Evolutionary conservation across 2,113 vertebrate species (phyloP).

Genomic region (Halcyon senegalensis): DNA sequence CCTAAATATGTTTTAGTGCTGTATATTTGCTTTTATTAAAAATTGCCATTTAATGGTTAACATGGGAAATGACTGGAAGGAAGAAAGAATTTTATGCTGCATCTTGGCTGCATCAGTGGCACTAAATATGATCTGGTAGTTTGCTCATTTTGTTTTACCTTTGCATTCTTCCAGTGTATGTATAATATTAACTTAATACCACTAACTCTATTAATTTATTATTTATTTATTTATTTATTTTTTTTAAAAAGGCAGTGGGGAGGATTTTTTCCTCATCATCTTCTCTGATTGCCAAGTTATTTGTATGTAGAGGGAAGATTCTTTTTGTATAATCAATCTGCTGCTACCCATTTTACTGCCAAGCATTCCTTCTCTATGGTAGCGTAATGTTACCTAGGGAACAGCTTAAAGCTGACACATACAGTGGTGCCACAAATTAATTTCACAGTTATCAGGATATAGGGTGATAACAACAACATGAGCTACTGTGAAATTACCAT

Average conservation of each 20-base stretch:
- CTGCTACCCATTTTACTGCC: constrained; percentile 70
- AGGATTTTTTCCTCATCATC: neutral
- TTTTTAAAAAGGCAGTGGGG: neutral
- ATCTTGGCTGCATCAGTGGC: neutral
- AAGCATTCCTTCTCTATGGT: constrained; percentile 73
- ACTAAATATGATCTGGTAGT: neutral
- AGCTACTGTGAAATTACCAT: constrained; percentile 76
- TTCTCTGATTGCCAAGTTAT: constrained; percentile 38
- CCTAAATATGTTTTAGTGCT: neutral
- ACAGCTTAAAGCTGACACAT: constrained; percentile 75
- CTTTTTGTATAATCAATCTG: constrained; percentile 66
- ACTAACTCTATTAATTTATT: neutral
- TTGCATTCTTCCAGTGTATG: neutral
- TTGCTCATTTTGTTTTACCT: constrained; percentile 35
- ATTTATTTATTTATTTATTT: neutral
- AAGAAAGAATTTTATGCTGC: neutral
- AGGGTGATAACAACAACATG: constrained; percentile 71
- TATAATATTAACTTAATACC: neutral
- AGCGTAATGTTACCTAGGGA: constrained; percentile 79
- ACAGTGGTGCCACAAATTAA: constrained; percentile 77
- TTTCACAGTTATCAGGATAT: constrained; percentile 79
- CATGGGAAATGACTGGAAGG: neutral
- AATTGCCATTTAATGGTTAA: neutral
- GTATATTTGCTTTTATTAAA: neutral
- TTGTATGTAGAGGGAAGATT: constrained; percentile 64